Evolutionary conservation across 2,113 vertebrate species (phyloP).

Genomic region (Plotosus lineatus): DNA sequence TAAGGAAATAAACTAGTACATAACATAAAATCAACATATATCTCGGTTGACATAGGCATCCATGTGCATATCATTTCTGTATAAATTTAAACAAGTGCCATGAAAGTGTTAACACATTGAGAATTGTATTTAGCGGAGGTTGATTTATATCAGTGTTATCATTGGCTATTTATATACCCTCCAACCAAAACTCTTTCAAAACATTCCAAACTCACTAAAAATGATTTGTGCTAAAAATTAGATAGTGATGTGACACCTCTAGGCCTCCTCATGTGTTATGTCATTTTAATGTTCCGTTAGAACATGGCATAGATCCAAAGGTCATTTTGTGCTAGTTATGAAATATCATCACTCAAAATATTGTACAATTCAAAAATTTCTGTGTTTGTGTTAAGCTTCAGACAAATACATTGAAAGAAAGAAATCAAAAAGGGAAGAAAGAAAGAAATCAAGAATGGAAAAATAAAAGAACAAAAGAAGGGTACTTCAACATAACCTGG

Average conservation of each 20-base stretch:
- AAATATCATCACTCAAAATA: background rate
- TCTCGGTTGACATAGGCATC: background rate
- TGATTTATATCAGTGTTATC: constrained; percentile 12
- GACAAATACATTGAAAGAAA: background rate
- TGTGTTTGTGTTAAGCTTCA: background rate
- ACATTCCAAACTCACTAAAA: constrained; percentile 32
- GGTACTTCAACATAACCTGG: background rate
- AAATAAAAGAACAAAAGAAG: background rate
- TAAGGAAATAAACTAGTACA: background rate
- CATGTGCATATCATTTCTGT: background rate
- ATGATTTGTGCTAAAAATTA: constrained; percentile 42
- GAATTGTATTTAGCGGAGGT: background rate
- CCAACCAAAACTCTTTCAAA: background rate
- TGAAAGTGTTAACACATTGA: background rate
- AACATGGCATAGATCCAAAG: constrained; percentile 44
- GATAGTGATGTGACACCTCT: background rate
- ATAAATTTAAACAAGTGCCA: background rate
- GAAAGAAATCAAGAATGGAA: no score
- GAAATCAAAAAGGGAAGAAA: no score
- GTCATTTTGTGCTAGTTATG: constrained; percentile 38
- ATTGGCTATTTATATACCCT: constrained; percentile 18
- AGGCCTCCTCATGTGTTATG: constrained; percentile 41
- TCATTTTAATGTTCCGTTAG: constrained; percentile 45
- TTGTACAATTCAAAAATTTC: background rate
- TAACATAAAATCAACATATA: background rate